phyloP scores from a whole-genome alignment of 2,888 invertebrate species.

The Microplitis deprimator region DNA sequence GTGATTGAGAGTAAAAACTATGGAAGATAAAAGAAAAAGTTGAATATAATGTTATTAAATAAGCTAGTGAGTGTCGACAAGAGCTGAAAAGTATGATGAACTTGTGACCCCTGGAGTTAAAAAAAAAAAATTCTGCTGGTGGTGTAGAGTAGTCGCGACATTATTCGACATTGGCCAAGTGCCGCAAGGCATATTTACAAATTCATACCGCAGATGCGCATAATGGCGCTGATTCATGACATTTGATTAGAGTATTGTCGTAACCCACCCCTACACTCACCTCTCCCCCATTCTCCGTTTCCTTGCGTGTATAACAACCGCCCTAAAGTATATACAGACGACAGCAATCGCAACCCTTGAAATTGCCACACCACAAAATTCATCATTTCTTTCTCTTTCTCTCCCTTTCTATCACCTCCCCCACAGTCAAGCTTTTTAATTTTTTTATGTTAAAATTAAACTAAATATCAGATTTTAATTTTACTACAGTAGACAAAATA shows the following conservation, averaged over 20 bases:
- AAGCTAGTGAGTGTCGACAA: neutral
- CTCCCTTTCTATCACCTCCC: conserved; percentile 25
- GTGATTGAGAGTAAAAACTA: no score
- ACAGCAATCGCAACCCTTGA: conserved; percentile 40
- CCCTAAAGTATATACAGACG: neutral
- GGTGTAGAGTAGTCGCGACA: neutral
- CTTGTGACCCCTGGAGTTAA: conserved; percentile 1
- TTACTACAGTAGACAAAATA: no score
- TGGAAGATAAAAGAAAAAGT: no score
- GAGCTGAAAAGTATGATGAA: neutral
- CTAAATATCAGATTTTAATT: no score
- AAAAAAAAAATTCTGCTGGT: conserved; percentile 18
- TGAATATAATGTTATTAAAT: neutral
- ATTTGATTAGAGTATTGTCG: conserved; percentile 71
- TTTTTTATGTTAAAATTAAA: neutral
- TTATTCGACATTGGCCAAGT: conserved; percentile 20
- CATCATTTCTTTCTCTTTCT: conserved; percentile 39
- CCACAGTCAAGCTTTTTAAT: neutral
- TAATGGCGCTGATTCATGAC: conserved; percentile 70
- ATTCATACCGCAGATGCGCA: conserved; percentile 70
- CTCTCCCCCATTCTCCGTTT: conserved; percentile 47
- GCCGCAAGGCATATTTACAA: conserved; percentile 68
- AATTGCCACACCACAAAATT: conserved; percentile 19
- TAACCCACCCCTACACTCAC: conserved; percentile 56
- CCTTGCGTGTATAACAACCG: conserved; percentile 35